phyloP scores from a whole-genome alignment of 2,113 vertebrate species.

The Tor tambroides region DNA sequence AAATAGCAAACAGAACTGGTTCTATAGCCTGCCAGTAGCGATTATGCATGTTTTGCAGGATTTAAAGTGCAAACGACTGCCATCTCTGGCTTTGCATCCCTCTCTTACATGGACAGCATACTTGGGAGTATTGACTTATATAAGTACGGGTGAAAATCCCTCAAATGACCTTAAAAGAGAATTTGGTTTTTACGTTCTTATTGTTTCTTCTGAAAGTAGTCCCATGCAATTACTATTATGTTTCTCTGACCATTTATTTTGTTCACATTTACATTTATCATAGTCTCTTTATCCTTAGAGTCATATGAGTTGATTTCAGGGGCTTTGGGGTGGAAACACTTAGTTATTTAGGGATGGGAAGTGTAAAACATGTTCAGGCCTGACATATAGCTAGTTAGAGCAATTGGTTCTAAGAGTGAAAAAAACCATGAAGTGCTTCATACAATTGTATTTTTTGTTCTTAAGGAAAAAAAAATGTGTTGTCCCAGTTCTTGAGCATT shows the following conservation, averaged over 20 bases:
- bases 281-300: conserved; percentile 29
- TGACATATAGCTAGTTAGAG: conserved; percentile 4
- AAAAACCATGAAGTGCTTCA: conserved; percentile 40
- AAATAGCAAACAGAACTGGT: conserved; percentile 27
- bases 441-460: conserved; percentile 51
- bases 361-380: conserved; percentile 42
- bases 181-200: conserved; percentile 3
- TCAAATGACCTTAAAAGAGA: conserved; percentile 26
- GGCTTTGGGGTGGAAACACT: conserved; percentile 29
- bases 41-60: conserved; percentile 42
- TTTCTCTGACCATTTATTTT: conserved; percentile 7
- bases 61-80: conserved; percentile 41
- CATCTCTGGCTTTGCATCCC: conserved; percentile 41
- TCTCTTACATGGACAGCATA: conserved; percentile 43
- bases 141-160: not conserved
- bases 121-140: conserved; percentile 33
- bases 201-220: conserved; percentile 24
- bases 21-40: conserved; percentile 37
- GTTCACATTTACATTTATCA: conserved; percentile 32
- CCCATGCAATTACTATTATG: conserved; percentile 26
- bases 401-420: conserved; percentile 51
- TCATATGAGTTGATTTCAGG: conserved; percentile 36
- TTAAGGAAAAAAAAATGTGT: conserved; percentile 28
- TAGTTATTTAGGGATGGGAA: conserved; percentile 39
- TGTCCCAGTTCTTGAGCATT: conserved; percentile 34